phyloP scores from a whole-genome alignment of 2,888 invertebrate genomes.

The Digitonthophagus gazella region DNA sequence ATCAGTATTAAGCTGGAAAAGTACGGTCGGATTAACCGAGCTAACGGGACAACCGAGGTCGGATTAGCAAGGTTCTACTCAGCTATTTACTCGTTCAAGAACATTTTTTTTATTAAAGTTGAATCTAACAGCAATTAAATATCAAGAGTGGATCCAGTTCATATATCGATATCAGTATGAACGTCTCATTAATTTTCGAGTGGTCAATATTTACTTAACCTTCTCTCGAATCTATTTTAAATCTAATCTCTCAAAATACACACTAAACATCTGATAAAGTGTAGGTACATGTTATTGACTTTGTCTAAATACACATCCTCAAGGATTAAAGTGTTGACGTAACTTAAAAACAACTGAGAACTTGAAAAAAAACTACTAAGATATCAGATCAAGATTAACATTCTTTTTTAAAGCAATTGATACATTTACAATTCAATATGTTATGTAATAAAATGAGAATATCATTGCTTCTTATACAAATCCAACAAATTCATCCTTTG shows the following conservation, averaged over 20 bases:
- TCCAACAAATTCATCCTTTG: neutral
- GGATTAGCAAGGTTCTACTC: too few species aligned
- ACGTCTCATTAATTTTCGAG: neutral
- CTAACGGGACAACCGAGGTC: too few species aligned
- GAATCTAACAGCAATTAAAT: neutral
- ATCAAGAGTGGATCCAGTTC: neutral
- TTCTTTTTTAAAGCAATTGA: neutral
- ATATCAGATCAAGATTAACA: neutral
- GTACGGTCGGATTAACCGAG: too few species aligned
- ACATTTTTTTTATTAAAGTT: too few species aligned
- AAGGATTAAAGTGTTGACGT: neutral
- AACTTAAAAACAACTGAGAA: too few species aligned
- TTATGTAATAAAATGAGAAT: neutral
- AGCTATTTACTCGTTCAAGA: too few species aligned
- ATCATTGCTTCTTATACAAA: too few species aligned
- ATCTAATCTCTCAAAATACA: neutral
- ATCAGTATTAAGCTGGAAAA: too few species aligned
- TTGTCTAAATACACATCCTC: neutral
- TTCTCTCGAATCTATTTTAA: neutral
- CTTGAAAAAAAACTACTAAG: neutral
- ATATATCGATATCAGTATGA: neutral
- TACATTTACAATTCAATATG: neutral
- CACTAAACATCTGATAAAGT: neutral
- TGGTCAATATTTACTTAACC: neutral
- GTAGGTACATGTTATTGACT: neutral